Evolutionary conservation across 1,140 invertebrate genomes (phyloP).

Genomic region (Lepidurus couesii): DNA sequence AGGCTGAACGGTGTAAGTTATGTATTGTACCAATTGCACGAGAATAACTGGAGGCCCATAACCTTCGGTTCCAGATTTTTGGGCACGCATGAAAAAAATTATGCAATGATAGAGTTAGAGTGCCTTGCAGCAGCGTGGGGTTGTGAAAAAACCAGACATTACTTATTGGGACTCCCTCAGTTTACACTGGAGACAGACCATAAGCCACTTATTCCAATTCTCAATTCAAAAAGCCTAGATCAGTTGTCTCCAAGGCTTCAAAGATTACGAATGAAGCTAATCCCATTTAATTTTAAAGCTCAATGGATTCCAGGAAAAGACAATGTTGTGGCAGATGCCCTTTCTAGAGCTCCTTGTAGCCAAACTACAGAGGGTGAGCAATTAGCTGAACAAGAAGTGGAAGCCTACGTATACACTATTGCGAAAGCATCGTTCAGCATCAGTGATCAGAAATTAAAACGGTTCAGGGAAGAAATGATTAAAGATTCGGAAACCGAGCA

Average conservation of each 20-base stretch:
- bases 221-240: conserved; percentile 32
- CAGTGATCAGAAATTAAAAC: not conserved
- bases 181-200: conserved; percentile 37
- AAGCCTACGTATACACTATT: conserved; percentile 35
- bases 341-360: conserved; percentile 38
- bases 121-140: conserved; percentile 32
- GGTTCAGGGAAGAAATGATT: not conserved
- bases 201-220: conserved; percentile 33
- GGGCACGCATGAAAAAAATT: conserved; percentile 33
- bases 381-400: conserved; percentile 32
- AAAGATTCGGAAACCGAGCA: not conserved
- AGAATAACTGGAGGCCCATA: conserved; percentile 33
- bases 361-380: conserved; percentile 27
- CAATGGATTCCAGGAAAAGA: conserved; percentile 27
- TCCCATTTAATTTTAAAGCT: conserved; percentile 32
- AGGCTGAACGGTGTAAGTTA: conserved; percentile 32
- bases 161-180: conserved; percentile 35
- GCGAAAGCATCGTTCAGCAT: not conserved
- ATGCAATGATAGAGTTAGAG: conserved; percentile 37
- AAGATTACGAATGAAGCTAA: conserved; percentile 33
- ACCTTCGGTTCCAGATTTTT: conserved; percentile 34
- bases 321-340: conserved; percentile 40
- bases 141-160: conserved; percentile 33
- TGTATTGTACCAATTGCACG: conserved; percentile 32
- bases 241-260: conserved; percentile 35